phyloP scores from a whole-genome alignment of 1,140 invertebrate species.

The Tetramorium parvispinum region DNA sequence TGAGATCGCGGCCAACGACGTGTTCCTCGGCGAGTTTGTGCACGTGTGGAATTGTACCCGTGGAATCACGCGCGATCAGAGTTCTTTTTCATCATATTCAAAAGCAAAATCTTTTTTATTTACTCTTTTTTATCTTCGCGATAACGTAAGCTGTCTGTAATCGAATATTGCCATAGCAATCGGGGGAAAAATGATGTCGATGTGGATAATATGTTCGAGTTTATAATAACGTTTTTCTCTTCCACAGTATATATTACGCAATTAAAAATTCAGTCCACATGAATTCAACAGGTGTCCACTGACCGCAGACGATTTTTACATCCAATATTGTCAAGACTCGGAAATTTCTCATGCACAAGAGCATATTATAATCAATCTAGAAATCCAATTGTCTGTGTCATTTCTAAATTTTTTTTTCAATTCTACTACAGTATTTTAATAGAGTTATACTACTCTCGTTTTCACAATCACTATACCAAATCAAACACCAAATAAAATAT shows the following conservation, averaged over 20 bases:
- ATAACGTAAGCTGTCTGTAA: background rate
- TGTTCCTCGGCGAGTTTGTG: conserved; percentile 39
- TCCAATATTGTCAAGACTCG: background rate
- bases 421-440: background rate
- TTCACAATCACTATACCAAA: background rate
- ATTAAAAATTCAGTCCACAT: conserved; percentile 32
- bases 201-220: background rate
- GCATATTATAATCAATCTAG: background rate
- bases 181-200: background rate
- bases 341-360: background rate
- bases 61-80: conserved; percentile 19
- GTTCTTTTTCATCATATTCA: background rate
- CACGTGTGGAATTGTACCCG: conserved; percentile 26
- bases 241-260: conserved; percentile 12
- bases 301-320: conserved; percentile 17
- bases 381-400: background rate
- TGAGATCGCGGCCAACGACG: conserved; percentile 55
- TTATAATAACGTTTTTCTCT: background rate
- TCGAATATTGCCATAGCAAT: background rate
- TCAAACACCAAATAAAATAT: background rate
- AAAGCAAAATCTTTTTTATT: conserved; percentile 12
- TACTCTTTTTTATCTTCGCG: background rate
- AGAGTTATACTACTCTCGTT: background rate
- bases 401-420: background rate
- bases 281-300: conserved; percentile 34